Evolutionary conservation across 2,888 invertebrate genomes (phyloP).

Genomic region (Sepiola atlantica): DNA sequence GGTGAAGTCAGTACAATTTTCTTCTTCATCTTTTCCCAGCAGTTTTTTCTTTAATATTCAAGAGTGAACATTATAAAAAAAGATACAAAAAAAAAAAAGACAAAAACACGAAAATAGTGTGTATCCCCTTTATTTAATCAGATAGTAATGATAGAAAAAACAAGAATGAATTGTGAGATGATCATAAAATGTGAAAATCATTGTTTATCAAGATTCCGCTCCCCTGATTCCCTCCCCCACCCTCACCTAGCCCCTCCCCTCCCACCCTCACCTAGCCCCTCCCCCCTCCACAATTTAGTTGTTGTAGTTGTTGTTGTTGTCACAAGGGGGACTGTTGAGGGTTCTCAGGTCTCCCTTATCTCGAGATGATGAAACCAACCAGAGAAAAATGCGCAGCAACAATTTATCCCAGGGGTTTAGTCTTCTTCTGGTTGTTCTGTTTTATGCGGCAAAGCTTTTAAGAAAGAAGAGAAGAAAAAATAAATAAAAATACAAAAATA

Average conservation of each 20-base stretch:
- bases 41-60: background rate
- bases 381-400: background rate
- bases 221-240: background rate
- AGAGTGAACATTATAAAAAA: background rate
- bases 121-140: background rate
- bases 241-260: background rate
- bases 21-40: background rate
- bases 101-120: background rate
- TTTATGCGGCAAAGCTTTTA: background rate
- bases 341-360: background rate
- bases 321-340: background rate
- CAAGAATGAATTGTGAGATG: constrained; percentile 23
- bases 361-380: background rate
- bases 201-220: background rate
- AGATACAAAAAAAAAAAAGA: background rate
- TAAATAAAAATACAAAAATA: background rate
- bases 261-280: too few relatives aligned
- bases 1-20: too few relatives aligned
- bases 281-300: background rate
- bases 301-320: background rate
- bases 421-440: background rate
- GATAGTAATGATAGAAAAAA: constrained; percentile 23
- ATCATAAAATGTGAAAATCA: background rate
- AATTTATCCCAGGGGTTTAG: background rate
- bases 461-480: background rate